Percentiles rank a stretch among this genome's conserved stretches.
These are phyloP conservation scores for Rhizomys pruinosus DNA, from an alignment of 2,113 vertebrate species.

Conservation along the genomic window DNA sequence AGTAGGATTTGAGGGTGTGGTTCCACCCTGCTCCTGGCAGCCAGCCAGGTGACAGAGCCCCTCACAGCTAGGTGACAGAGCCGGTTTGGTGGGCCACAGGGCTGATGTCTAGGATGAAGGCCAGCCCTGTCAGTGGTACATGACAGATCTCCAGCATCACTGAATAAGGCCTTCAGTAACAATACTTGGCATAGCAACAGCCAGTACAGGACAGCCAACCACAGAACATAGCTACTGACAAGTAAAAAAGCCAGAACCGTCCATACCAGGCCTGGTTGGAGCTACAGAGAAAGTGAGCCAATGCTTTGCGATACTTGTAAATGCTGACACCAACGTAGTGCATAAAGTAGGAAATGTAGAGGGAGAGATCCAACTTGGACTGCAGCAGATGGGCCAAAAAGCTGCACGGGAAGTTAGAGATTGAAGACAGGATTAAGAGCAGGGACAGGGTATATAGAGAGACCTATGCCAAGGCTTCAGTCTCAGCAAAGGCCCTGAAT, in stretches of 20 bases:
- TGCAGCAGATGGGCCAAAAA: slow-evolving; percentile 94
- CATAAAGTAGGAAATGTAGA: slow-evolving; percentile 95
- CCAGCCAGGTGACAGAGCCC: slow-evolving; percentile 89
- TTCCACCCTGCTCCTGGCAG: slow-evolving; percentile 90
- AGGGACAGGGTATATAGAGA: slow-evolving; percentile 88
- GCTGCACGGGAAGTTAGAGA: slow-evolving; percentile 92
- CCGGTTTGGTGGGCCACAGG: slow-evolving; percentile 91
- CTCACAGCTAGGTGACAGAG: no score
- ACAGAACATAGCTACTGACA: slow-evolving; percentile 91
- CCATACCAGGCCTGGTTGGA: slow-evolving; percentile 91
- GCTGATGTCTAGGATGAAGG: slow-evolving; percentile 93
- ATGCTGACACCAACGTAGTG: slow-evolving; percentile 94
- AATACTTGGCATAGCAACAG: slow-evolving; percentile 94
- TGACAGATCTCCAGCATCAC: slow-evolving; percentile 93
- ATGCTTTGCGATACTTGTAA: slow-evolving; percentile 94
- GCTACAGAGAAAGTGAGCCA: slow-evolving; percentile 94
- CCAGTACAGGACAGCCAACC: slow-evolving; percentile 93
- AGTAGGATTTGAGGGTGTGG: slow-evolving; percentile 91
- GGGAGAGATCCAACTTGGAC: slow-evolving; percentile 92
- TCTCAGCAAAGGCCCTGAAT: slow-evolving; percentile 88
- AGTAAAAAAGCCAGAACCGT: slow-evolving; percentile 88
- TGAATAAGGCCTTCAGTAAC: slow-evolving; percentile 93
- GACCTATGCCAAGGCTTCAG: slow-evolving; percentile 82
- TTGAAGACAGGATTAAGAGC: slow-evolving; percentile 88
- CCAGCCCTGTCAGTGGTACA: slow-evolving; percentile 91